phyloP scores from a whole-genome alignment of 2,888 invertebrate genomes.

The Ptychoptera albimana region DNA sequence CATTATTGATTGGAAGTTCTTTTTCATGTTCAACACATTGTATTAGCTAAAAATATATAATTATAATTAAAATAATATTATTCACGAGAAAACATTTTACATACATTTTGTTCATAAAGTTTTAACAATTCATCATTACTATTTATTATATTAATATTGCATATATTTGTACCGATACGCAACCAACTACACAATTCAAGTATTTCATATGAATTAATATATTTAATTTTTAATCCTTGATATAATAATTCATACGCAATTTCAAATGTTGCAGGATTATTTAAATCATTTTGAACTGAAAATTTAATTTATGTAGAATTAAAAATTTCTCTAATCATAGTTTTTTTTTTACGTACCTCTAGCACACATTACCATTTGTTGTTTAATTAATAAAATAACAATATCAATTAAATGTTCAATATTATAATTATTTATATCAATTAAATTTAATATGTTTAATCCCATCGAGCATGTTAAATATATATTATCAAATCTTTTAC shows the following conservation, averaged over 20 bases:
- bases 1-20: too few species aligned
- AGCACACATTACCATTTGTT: constrained; percentile 18
- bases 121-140: too few species aligned
- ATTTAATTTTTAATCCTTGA: constrained; percentile 16
- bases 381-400: constrained; percentile 20
- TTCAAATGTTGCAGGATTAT: constrained; percentile 22
- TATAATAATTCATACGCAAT: constrained; percentile 21
- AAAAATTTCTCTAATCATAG: background rate
- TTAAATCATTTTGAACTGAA: background rate
- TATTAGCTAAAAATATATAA: too few species aligned
- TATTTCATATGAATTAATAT: constrained; percentile 17
- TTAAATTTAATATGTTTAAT: constrained; percentile 18
- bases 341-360: constrained; percentile 9
- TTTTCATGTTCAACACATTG: too few species aligned
- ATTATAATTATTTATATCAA: constrained; percentile 18
- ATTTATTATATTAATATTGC: constrained; percentile 17
- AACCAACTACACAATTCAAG: constrained; percentile 22
- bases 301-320: background rate
- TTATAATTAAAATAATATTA: too few species aligned
- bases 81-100: too few species aligned
- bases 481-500: constrained; percentile 20
- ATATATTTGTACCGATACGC: constrained; percentile 19
- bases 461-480: constrained; percentile 23
- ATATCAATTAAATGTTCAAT: constrained; percentile 20
- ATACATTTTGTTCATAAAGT: too few species aligned